These are phyloP conservation scores for Cremastobaeus sp. DNA, from an alignment of 2,888 invertebrate genomes.

Conservation along the genomic window DNA sequence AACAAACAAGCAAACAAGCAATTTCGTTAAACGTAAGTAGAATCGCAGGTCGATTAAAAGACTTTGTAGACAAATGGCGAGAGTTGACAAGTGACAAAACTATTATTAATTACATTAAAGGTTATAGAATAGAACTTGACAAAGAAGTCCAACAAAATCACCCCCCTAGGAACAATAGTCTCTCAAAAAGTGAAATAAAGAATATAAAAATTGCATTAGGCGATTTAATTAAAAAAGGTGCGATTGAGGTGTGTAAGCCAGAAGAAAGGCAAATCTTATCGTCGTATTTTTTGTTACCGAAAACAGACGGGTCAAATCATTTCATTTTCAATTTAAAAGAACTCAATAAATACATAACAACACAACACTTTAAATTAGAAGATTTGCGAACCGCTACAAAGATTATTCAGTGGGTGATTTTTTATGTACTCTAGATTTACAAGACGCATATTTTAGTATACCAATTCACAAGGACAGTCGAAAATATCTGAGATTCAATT, in stretches of 20 bases:
- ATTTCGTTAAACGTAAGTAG: conserved; percentile 6
- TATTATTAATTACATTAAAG: not conserved
- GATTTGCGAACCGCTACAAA: conserved; percentile 38
- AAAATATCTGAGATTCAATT: conserved; percentile 59
- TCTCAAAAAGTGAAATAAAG: not conserved
- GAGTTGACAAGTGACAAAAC: not conserved
- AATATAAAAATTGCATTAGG: not conserved
- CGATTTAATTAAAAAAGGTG: not conserved
- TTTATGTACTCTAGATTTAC: conserved; percentile 45
- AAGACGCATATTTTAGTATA: conserved; percentile 54
- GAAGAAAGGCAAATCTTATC: conserved; percentile 12
- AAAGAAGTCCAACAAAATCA: not conserved
- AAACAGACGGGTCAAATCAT: no score
- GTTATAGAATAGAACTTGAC: not conserved
- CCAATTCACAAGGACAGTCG: conserved; percentile 29
- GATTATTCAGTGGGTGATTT: no score
- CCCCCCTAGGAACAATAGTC: not conserved
- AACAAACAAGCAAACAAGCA: not conserved
- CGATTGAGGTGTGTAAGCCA: not conserved
- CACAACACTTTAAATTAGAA: conserved; percentile 55
- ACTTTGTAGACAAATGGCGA: not conserved
- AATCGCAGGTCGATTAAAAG: not conserved
- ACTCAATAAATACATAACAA: no score
- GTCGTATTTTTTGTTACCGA: no score
- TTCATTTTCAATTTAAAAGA: no score